Evolutionary conservation across 2,888 invertebrate genomes (phyloP), one percentile per base, ranked within the genome.

Genomic region (Cephus nigrinus): DNA sequence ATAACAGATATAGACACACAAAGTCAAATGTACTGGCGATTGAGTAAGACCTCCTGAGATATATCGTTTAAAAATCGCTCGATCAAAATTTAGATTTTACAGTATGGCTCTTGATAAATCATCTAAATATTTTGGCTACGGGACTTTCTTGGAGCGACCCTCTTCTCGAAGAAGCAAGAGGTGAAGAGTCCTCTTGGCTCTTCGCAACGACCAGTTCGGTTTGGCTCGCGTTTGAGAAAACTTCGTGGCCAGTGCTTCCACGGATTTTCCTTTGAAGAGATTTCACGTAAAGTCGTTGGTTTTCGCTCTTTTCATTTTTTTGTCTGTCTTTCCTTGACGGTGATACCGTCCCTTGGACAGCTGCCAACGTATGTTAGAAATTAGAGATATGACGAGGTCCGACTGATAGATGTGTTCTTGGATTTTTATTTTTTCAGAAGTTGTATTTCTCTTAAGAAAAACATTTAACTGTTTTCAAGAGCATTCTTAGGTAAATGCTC

Each of bases 111-210:
- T 79, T 79, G 76, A 76, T 75, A 78, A 86, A 86, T 86, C 78
- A 83, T 85, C 82, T 85, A 87, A 88, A 88, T 87, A 87, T 89
- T 88, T 88, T 84, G 82, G 79, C 75, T 82, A 80, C 55, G 77
- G 78, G 78, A 80, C 80, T 85, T 86, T 84, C 73, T 83, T 78
- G 81, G 82, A 82, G 78, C 80, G 78, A 75, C 75, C 82, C 77
- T 75, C 77, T 81, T 78, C 35, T 55, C 55, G 23, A 55, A 9
- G 55, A 55, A 74, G 74, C 74, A 31, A 12, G 30, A 34, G 34
- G 36, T 33, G 11, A 35, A 74, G 34, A 15, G 35, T 74, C 30
- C 35, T 31, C 34, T 31, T 33, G 34, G 79, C 82, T 82, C 73
- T 76, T 78, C 81, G 69, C 23, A 74, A 76, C 80, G 81, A 82